phyloP scores from a whole-genome alignment of 2,113 vertebrate species.

The Daubentonia madagascariensis region DNA sequence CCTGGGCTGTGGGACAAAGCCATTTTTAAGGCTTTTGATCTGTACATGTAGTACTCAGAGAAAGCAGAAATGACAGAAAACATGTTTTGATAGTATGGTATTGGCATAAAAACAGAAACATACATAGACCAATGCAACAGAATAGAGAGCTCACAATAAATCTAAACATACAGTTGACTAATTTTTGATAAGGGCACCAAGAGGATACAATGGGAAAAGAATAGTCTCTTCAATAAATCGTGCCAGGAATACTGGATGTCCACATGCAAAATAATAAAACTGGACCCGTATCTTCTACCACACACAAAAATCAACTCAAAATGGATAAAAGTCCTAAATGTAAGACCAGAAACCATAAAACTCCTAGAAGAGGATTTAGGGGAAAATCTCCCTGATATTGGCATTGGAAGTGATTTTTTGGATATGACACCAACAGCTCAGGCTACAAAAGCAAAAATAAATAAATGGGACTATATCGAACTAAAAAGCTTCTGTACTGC shows the following conservation, averaged over 20 bases:
- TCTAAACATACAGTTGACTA: background rate
- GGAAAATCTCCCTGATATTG: background rate
- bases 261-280: background rate
- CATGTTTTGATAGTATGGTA: background rate
- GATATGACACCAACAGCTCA: background rate
- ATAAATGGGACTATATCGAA: background rate
- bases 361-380: background rate
- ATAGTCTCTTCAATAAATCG: background rate
- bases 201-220: background rate
- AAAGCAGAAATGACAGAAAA: background rate
- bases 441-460: background rate
- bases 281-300: background rate
- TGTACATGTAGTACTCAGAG: background rate
- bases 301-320: background rate
- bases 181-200: background rate
- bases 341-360: background rate
- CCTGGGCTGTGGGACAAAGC: background rate
- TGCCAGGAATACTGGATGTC: background rate
- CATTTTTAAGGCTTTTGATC: background rate
- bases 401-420: background rate
- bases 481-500: background rate
- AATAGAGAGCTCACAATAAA: background rate
- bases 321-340: background rate
- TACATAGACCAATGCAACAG: background rate
- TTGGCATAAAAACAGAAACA: background rate